phyloP scores from a whole-genome alignment of 37 sponge, comb jelly and placozoan species.

The Cliona cf. orientalis region DNA sequence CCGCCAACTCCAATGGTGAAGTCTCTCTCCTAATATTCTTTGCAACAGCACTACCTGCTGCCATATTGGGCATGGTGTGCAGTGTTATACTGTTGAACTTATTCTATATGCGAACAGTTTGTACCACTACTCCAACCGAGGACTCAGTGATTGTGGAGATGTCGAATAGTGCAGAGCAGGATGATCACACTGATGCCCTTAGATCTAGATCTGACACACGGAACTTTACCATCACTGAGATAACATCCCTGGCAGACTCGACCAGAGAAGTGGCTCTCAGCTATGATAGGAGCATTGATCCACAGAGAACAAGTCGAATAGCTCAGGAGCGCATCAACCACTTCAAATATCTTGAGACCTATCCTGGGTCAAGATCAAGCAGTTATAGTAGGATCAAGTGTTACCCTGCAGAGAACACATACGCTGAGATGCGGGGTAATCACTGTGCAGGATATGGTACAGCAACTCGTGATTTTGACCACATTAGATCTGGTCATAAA shows the following conservation, averaged over 20 bases:
- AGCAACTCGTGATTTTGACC: no score
- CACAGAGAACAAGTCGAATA: constrained; percentile 24
- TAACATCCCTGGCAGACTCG: not conserved
- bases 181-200: not conserved
- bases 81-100: constrained; percentile 60
- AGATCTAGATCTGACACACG: not conserved
- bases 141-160: not conserved
- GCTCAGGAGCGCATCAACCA: constrained; percentile 32
- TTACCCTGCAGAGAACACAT: no score
- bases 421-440: no score
- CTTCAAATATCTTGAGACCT: no score
- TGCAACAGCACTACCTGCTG: constrained; percentile 65
- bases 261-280: constrained; percentile 30
- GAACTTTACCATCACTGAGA: not conserved
- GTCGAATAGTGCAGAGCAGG: not conserved
- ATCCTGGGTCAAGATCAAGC: no score
- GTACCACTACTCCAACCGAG: not conserved
- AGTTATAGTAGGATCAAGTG: no score
- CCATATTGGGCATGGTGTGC: constrained; percentile 68
- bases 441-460: no score
- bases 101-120: constrained; percentile 11
- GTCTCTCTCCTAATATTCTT: constrained; percentile 65
- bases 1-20: constrained; percentile 49
- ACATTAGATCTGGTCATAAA: no score
- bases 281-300: constrained; percentile 35